Conservation (phyloP, 37 sponge, comb jelly and placozoan species). For the Oopsacas minuta region DNA sequence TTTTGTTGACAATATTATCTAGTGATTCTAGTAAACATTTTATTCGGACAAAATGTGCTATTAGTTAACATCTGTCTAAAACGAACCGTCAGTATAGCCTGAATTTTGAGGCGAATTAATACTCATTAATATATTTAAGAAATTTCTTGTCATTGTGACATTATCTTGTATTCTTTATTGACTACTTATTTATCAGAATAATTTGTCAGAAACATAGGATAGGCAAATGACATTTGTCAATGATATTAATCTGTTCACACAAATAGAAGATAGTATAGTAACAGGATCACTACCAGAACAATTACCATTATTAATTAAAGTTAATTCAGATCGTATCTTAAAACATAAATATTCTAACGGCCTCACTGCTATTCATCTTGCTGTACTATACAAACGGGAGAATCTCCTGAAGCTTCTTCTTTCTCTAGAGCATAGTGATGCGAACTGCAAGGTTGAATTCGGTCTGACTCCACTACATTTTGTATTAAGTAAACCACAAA, state of each 20-base stretch:
- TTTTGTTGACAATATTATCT: no score
- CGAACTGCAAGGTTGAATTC: not conserved
- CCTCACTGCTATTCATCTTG: not conserved
- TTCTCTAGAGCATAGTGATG: not conserved
- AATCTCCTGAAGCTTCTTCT: not conserved
- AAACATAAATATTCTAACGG: not conserved
- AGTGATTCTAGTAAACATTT: no score
- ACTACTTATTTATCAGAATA: no score
- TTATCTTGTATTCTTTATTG: no score
- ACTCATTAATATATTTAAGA: no score
- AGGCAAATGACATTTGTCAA: no score
- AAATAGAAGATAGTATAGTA: not conserved
- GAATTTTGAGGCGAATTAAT: no score
- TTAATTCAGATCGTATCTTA: not conserved
- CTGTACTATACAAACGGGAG: not conserved
- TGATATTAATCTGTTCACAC: not conserved
- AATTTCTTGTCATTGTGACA: no score
- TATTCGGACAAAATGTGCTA: no score
- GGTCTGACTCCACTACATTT: constrained; percentile 5
- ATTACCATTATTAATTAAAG: not conserved
- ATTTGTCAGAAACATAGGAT: no score
- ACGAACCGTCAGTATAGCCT: no score
- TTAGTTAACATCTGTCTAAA: no score
- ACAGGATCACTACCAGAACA: not conserved
- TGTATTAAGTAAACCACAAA: not conserved